These are phyloP conservation scores for Orycteropus afer DNA, from an alignment of 2,113 vertebrate genomes.

Conservation along the genomic window DNA sequence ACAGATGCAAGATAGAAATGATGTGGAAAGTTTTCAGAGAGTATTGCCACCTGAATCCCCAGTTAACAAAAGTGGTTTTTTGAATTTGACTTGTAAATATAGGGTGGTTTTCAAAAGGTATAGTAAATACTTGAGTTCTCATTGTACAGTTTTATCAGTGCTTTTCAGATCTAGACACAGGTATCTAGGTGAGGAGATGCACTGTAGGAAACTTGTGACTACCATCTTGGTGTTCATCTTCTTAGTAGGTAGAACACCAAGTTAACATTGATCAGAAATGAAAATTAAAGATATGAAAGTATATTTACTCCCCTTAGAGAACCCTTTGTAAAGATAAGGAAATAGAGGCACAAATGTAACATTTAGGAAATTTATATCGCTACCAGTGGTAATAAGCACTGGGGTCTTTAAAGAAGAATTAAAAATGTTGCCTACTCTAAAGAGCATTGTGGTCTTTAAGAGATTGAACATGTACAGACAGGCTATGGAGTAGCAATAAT, in stretches of 20 bases:
- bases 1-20: not conserved
- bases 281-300: not conserved
- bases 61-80: conserved; percentile 13
- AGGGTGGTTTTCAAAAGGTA: conserved; percentile 24
- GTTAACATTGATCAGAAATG: not conserved
- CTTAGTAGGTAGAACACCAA: not conserved
- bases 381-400: not conserved
- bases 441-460: not conserved
- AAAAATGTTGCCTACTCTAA: not conserved
- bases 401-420: conserved; percentile 12
- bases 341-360: not conserved
- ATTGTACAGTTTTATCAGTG: not conserved
- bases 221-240: not conserved
- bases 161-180: not conserved
- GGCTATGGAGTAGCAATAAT: not conserved
- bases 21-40: not conserved
- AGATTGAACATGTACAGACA: not conserved
- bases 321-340: not conserved
- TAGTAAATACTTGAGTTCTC: conserved; percentile 30
- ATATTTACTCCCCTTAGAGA: not conserved
- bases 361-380: not conserved
- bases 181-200: not conserved
- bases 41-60: not conserved
- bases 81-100: not conserved
- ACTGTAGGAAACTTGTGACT: not conserved